A percentile compares a stretch with the other conserved stretches of the same genome.
Conservation (phyloP, 1,140 invertebrate species). For the Neocloeon triangulifer region DNA sequence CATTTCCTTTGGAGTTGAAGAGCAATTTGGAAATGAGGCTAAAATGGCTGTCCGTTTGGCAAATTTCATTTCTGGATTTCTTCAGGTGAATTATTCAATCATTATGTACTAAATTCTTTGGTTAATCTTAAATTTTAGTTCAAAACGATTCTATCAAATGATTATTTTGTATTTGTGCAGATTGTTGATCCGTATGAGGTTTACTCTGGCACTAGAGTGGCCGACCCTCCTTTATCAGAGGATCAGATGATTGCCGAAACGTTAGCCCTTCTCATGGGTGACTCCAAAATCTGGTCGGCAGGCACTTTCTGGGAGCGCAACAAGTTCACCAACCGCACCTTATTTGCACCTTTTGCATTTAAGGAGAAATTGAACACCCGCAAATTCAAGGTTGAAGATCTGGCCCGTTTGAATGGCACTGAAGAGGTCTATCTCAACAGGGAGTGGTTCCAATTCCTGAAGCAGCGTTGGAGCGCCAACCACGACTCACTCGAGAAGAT, state of each 20-base stretch:
- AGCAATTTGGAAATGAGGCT: conserved; percentile 84
- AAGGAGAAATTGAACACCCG: conserved; percentile 58
- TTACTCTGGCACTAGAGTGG: conserved; percentile 73
- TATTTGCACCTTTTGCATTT: conserved; percentile 88
- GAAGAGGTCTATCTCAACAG: conserved; percentile 63
- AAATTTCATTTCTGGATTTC: conserved; percentile 84
- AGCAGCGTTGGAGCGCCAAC: conserved; percentile 83
- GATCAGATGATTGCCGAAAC: conserved; percentile 91
- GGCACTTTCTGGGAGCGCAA: conserved; percentile 89
- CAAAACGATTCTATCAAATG: neutral
- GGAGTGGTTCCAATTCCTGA: conserved; percentile 67
- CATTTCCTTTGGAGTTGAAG: conserved; percentile 59
- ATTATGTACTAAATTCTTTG: neutral
- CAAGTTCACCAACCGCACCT: conserved; percentile 79
- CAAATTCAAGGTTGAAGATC: conserved; percentile 71
- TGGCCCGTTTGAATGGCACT: conserved; percentile 54
- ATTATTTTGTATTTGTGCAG: conserved; percentile 17
- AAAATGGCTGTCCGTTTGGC: conserved; percentile 83
- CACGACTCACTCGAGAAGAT: conserved; percentile 80
- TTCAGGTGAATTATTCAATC: conserved; percentile 37
- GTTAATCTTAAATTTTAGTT: neutral
- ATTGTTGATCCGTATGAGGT: conserved; percentile 83
- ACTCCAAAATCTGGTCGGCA: conserved; percentile 76
- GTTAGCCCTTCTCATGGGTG: conserved; percentile 68
- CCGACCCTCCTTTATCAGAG: conserved; percentile 69